phyloP scores from a whole-genome alignment of 2,888 invertebrate species.

The Acanthopleura granulata region DNA sequence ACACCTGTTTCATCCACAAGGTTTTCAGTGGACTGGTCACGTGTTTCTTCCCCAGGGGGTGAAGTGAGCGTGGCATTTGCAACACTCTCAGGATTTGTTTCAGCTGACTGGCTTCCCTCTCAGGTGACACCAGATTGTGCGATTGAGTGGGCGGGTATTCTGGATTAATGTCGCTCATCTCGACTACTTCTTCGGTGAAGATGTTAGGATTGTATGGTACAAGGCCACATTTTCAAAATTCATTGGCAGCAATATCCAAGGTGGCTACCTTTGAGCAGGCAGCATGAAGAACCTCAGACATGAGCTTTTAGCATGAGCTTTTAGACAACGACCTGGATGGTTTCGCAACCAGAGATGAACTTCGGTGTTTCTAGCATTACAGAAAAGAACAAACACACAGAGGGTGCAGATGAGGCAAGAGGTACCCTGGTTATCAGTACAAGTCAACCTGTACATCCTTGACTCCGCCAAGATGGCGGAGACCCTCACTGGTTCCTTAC shows the following conservation, averaged over 20 bases:
- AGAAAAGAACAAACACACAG: too few species aligned
- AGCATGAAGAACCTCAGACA: conserved; percentile 2
- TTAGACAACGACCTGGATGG: too few species aligned
- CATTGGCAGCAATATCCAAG: conserved; percentile 15
- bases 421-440: too few species aligned
- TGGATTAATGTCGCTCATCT: conserved; percentile 5
- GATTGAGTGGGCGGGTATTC: not conserved
- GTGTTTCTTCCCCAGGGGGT: not conserved
- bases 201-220: conserved; percentile 19
- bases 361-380: too few species aligned
- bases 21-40: not conserved
- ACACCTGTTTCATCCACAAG: not conserved
- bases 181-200: conserved; percentile 21
- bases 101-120: not conserved
- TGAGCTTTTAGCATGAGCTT: not conserved
- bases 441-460: too few species aligned
- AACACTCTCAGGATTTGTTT: too few species aligned
- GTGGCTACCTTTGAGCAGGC: conserved; percentile 14
- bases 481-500: too few species aligned
- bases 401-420: too few species aligned
- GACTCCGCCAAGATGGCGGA: too few species aligned
- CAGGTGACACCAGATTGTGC: not conserved
- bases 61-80: not conserved
- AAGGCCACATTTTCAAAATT: conserved; percentile 20
- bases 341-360: conserved; percentile 13